Percentiles rank a stretch among this genome's conserved stretches.
Conservation (phyloP, 2,113 vertebrate species). For the Cavia porcellus region DNA sequence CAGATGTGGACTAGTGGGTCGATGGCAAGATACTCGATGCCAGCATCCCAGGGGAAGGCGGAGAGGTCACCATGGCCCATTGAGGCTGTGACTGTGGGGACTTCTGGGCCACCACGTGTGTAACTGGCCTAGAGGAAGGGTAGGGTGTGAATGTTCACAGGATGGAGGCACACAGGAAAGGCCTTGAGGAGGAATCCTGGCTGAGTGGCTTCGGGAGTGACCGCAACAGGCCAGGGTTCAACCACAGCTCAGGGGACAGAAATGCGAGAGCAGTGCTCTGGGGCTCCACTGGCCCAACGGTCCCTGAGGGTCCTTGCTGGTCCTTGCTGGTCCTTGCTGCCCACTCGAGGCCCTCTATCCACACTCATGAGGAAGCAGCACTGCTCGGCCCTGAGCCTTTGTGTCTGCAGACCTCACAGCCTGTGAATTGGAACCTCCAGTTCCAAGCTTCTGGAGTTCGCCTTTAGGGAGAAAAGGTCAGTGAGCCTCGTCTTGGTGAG, state of each 20-base stretch:
- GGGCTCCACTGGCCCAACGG: accelerated
- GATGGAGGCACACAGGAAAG: accelerated
- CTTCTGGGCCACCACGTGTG: accelerated
- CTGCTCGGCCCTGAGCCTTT: not conserved
- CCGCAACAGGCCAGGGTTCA: accelerated
- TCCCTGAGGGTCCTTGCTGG: too few relatives aligned
- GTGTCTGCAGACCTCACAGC: not conserved
- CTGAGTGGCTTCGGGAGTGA: not conserved
- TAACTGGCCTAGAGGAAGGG: accelerated
- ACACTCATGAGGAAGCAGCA: accelerated
- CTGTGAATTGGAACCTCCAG: not conserved
- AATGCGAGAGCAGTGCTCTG: accelerated
- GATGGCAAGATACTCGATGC: too few relatives aligned
- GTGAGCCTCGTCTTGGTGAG: not conserved
- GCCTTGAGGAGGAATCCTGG: not conserved
- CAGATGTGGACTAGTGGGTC: not conserved
- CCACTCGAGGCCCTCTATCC: accelerated
- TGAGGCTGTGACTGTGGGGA: not conserved
- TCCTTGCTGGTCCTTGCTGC: too few relatives aligned
- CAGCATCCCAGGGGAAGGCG: accelerated
- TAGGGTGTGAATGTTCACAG: accelerated
- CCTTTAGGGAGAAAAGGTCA: not conserved
- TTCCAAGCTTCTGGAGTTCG: not conserved
- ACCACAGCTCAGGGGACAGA: not conserved
- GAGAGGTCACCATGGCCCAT: accelerated